A percentile compares a stretch with the other conserved stretches of the same genome.
phyloP scores from a whole-genome alignment of 2,888 invertebrate species.

The Microplitis manilae region DNA sequence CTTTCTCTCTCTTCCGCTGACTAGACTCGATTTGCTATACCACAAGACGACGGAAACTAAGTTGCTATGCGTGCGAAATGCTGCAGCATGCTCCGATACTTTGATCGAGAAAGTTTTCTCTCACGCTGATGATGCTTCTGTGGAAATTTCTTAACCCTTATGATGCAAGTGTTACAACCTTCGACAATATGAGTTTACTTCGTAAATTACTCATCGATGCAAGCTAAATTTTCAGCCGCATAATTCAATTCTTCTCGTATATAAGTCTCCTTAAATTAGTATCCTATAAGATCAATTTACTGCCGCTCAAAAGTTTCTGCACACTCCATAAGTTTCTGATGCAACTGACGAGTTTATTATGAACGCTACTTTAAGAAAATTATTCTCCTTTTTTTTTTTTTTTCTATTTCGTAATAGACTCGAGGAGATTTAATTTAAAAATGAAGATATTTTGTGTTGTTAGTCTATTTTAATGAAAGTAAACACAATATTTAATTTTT shows the following conservation, averaged over 20 bases:
- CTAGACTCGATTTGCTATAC: background rate
- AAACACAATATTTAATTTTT: background rate
- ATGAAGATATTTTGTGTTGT: background rate
- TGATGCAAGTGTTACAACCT: background rate
- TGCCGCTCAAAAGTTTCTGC: background rate
- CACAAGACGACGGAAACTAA: slow-evolving; percentile 14
- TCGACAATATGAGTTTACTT: slow-evolving; percentile 23
- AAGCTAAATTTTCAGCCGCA: background rate
- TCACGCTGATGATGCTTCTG: slow-evolving; percentile 11
- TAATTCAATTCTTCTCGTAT: slow-evolving; percentile 21
- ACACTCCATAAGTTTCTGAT: background rate
- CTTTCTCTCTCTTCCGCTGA: background rate
- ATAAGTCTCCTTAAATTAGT: slow-evolving; percentile 7
- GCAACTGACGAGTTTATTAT: background rate
- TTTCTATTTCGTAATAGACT: background rate
- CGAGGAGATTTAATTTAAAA: background rate
- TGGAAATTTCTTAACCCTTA: slow-evolving; percentile 20
- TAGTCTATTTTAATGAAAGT: background rate
- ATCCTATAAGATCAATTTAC: slow-evolving; percentile 9
- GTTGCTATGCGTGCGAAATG: slow-evolving; percentile 34
- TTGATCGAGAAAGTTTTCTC: slow-evolving; percentile 36
- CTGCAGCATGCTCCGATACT: slow-evolving; percentile 32
- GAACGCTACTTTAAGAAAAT: background rate
- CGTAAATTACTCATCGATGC: slow-evolving; percentile 19
- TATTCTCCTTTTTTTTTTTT: background rate